Evolutionary conservation across 64 coral and sea anemone species (phyloP), one percentile per base, ranked within the genome.

Genomic region (Trachythela sp.): DNA sequence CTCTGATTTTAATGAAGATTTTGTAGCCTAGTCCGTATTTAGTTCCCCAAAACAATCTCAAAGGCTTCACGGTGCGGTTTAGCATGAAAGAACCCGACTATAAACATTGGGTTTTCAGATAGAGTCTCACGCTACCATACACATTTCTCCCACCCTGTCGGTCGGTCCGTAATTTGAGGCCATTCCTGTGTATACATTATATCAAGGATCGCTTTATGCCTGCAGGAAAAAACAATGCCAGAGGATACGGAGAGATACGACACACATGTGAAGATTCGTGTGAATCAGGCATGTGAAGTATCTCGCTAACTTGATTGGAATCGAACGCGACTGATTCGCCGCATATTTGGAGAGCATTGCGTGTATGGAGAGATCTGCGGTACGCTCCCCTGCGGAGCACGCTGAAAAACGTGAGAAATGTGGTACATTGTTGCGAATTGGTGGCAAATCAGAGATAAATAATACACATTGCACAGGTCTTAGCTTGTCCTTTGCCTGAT

Each of bases 351-450:
- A 80, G 37, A 14, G 75, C 27, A 15, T 39, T 35, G 33, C 75
- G 75, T 80, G 75, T 39, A 18, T 29, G 8, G 30, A 2, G 37
- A 15, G 37, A 35, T 35, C 35, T 80, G 37, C 75, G 75, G 75
- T 80, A 1, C 37, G 75, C 75, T 80, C 37, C 75, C 75, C 75
- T 80, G 75, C 75, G 75, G 75, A 15, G 75, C 15, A 18, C 33
- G 75, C 13, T 35, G 37, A 39, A 80, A 39, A 39, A 35, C 75
- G 75, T 80, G 75, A 80, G 75, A 80, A 80, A 35, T 80, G 33
- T 39, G 37, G 75, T 80, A 80, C 33, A 80, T 80, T 80, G 75
- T 80, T 80, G 75, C 75, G 18, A 80, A 80, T 39, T 80, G 75
- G 37, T 39, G 37, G 75, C 75, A 35, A 80, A 13, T 30, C 26